Evolutionary conservation across 2,797 vertebrate genomes (phyloP).

Genomic region (Gadopsis marmoratus): DNA sequence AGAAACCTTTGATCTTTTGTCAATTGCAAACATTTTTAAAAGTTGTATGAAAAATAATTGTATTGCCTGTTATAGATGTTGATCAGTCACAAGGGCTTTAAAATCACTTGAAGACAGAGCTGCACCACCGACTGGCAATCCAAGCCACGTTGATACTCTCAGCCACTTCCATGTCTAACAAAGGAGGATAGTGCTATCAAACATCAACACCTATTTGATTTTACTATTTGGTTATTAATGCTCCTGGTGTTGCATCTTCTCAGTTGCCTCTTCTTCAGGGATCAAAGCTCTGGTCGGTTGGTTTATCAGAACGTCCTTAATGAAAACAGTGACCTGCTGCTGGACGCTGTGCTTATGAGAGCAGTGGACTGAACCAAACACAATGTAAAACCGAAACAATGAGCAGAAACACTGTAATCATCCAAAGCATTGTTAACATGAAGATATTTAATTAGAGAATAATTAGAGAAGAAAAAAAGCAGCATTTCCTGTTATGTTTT

Average conservation of each 20-base stretch:
- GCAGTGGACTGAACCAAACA: neutral
- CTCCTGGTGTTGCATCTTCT: neutral
- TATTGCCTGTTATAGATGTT: neutral
- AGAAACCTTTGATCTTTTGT: slow-evolving; percentile 51
- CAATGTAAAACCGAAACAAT: neutral
- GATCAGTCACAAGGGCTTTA: neutral
- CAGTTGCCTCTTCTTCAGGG: neutral
- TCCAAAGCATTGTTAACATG: neutral
- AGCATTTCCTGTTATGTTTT: slow-evolving; percentile 16
- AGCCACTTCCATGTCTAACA: neutral
- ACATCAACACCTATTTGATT: neutral
- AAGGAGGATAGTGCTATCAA: neutral
- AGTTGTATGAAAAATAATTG: neutral
- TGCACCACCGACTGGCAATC: neutral
- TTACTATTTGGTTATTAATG: neutral
- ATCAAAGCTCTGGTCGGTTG: neutral
- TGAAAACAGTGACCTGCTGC: neutral
- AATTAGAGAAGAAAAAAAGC: neutral
- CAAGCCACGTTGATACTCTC: neutral
- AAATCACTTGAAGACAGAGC: neutral
- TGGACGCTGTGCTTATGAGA: neutral
- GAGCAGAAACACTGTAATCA: neutral
- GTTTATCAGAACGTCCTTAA: neutral
- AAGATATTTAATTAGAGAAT: neutral
- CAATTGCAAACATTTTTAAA: slow-evolving; percentile 14